Evolutionary conservation across 1,140 invertebrate genomes (phyloP).

Genomic region (Panagrolaimus sp.): DNA sequence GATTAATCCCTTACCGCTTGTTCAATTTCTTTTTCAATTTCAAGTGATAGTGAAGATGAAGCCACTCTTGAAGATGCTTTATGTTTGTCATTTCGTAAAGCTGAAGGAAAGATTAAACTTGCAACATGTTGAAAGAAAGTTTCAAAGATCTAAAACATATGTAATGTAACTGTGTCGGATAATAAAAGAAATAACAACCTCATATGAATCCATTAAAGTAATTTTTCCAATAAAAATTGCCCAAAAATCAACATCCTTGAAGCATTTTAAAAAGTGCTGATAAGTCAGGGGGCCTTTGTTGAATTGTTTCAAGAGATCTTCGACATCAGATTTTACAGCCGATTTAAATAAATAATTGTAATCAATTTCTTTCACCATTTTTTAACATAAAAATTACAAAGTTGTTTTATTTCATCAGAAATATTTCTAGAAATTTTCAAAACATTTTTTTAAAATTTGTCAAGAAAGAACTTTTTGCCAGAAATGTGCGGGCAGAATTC

Average conservation of each 20-base stretch:
- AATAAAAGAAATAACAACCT: neutral
- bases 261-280: neutral
- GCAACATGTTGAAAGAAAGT: neutral
- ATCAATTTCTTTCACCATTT: too few relatives aligned
- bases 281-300: conserved; percentile 3
- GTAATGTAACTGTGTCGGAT: neutral
- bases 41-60: too few relatives aligned
- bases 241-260: conserved; percentile 9
- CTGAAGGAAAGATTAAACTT: neutral
- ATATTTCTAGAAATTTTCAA: too few relatives aligned
- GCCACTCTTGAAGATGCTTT: neutral
- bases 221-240: neutral
- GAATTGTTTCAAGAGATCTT: neutral
- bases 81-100: neutral
- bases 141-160: neutral
- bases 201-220: neutral
- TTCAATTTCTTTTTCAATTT: neutral
- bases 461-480: too few relatives aligned
- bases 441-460: too few relatives aligned
- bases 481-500: too few relatives aligned
- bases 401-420: too few relatives aligned
- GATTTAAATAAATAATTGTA: too few relatives aligned
- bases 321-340: neutral
- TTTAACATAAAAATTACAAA: too few relatives aligned
- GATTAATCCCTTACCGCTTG: neutral